Evolutionary conservation across 1,140 invertebrate genomes (phyloP).

Genomic region (Drosophila bipectinata): DNA sequence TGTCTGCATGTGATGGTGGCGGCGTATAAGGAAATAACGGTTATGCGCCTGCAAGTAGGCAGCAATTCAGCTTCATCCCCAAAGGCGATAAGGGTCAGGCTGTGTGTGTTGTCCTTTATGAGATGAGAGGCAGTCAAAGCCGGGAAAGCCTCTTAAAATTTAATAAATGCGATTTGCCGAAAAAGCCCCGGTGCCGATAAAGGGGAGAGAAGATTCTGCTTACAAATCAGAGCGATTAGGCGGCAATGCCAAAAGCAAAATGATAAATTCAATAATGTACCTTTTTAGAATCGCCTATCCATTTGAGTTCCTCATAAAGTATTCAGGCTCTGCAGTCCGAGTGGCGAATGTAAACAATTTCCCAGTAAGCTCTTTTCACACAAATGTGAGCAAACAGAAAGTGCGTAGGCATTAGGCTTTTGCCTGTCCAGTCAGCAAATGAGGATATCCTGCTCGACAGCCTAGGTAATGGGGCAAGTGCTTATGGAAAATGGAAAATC

Average conservation of each 20-base stretch:
- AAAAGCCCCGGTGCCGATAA: constrained; percentile 1
- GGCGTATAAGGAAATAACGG: constrained; percentile 28
- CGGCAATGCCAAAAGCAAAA: not conserved
- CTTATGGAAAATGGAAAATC: constrained; percentile 4
- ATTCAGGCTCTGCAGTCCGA: not conserved
- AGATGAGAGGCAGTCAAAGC: not conserved
- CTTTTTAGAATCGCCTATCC: not conserved
- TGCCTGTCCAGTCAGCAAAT: constrained; percentile 37
- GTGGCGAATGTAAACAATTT: constrained; percentile 23
- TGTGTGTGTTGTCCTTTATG: not conserved
- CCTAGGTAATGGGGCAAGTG: constrained; percentile 9
- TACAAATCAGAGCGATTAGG: constrained; percentile 38
- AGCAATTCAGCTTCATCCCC: not conserved
- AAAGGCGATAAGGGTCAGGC: constrained; percentile 18
- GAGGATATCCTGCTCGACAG: constrained; percentile 38
- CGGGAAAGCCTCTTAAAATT: constrained; percentile 5
- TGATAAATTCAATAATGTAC: constrained; percentile 28
- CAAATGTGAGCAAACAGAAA: constrained; percentile 36
- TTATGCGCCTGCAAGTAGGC: constrained; percentile 2
- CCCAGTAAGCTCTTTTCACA: constrained; percentile 28
- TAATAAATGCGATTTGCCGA: constrained; percentile 30
- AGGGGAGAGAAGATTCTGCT: constrained; percentile 3
- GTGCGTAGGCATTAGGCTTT: constrained; percentile 4
- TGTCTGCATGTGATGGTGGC: constrained; percentile 20
- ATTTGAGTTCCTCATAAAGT: not conserved